Percentiles rank a stretch among this genome's conserved stretches.
Conservation (phyloP, 2,797 vertebrate species). For the Myripristis murdjan region DNA sequence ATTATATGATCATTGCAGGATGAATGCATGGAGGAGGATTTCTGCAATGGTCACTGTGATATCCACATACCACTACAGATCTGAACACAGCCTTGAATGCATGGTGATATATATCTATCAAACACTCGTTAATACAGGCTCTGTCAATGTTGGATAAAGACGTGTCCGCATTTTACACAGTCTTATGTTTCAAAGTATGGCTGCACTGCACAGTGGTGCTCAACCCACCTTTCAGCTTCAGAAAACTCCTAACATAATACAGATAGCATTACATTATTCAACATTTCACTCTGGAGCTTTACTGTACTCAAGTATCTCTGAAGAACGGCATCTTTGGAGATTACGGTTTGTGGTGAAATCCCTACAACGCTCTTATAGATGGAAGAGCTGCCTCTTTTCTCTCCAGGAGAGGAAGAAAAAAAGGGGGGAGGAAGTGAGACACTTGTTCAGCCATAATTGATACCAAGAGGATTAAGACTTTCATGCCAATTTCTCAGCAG, state of each 20-base stretch:
- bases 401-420: conserved; percentile 37
- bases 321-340: conserved; percentile 55
- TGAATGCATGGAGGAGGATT: background rate
- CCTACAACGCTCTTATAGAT: conserved; percentile 53
- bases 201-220: conserved; percentile 2
- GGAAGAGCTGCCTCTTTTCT: conserved; percentile 27
- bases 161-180: background rate
- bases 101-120: background rate
- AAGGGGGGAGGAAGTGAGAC: conserved; percentile 25
- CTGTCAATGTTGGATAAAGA: too few relatives aligned
- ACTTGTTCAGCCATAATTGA: conserved; percentile 74
- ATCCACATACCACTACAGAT: background rate
- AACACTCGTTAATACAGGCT: too few relatives aligned
- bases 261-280: conserved; percentile 44
- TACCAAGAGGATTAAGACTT: conserved; percentile 69
- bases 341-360: conserved; percentile 50
- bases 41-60: too few relatives aligned
- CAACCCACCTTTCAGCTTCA: conserved; percentile 7
- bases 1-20: too few relatives aligned
- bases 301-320: conserved; percentile 19
- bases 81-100: background rate
- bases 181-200: conserved; percentile 5
- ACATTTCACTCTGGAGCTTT: conserved; percentile 37
- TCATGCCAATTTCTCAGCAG: conserved; percentile 52
- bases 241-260: conserved; percentile 38